Base-by-base conservation (phyloP, 2,113 vertebrate species). In the Tachuris rubrigastra region DNA sequence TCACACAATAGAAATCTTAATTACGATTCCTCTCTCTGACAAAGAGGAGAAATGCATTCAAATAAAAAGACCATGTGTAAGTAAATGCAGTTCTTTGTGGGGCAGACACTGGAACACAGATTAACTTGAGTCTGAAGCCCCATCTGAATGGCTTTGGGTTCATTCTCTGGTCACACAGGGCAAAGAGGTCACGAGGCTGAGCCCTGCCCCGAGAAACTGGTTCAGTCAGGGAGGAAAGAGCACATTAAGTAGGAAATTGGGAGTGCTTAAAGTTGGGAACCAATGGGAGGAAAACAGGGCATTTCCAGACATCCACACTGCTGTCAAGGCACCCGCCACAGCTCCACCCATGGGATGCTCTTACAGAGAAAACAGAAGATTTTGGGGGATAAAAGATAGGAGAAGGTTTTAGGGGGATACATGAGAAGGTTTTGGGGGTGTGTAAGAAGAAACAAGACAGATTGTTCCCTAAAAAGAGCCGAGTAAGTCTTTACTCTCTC, bases 71-170 rank as follows among this genome's bases (percentile, higher is more conserved):
- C 33, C n/a, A n/a, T 18, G 79, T 69, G 79, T 56, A 14, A 39
- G 75, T 33, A 90, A 92, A 85, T 41, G 86, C 50, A 87, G 53
- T 35, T 76, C 56, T 89, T 66, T 49, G 66, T 44, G 20, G 52
- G 82, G 60, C 33, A 84, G 87, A 49, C 52, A 59, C 5, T 23
- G n/a, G 33, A 56, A 62, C 58, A 72, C 31, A 44, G 44, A 91
- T 95, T 35, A 91, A 75, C 41, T 83, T n/a, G 78, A 94, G 59
- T 13, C 65, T 47, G 47, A 58, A 95, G 68, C 73, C 41, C 68
- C 37, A 21, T 89, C 28, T 90, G 91, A 95, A 95, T 69, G 79
- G 89, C 58, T 85, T 33, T 1, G 71, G 88, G 96, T 97, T 97
- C 97, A 94, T 89, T 16, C 92, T 39, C 44, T 95, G 93, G 95